phyloP scores from a whole-genome alignment of 2,888 invertebrate species.

The Pheosia gnoma region DNA sequence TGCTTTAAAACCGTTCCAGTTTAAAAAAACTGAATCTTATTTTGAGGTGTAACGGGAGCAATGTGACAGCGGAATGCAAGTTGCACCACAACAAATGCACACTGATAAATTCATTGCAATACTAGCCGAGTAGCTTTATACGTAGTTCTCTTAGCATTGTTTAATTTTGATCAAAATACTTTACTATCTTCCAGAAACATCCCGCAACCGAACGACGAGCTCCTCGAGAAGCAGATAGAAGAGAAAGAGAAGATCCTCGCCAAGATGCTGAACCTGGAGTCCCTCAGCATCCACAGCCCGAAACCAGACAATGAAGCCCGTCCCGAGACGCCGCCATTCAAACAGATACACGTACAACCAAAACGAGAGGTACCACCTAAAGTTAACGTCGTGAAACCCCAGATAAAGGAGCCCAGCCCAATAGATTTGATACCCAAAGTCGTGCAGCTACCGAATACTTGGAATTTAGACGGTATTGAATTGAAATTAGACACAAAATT shows the following conservation, averaged over 20 bases:
- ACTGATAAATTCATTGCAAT: too few relatives aligned
- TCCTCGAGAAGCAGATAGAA: constrained; percentile 88
- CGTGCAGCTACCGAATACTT: constrained; percentile 82
- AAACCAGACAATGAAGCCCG: constrained; percentile 22
- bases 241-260: constrained; percentile 89
- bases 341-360: constrained; percentile 23
- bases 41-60: too few relatives aligned
- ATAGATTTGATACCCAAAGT: constrained; percentile 75
- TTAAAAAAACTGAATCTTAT: too few relatives aligned
- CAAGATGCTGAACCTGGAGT: constrained; percentile 86
- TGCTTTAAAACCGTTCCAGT: too few relatives aligned
- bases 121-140: too few relatives aligned
- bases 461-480: constrained; percentile 83
- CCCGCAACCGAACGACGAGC: constrained; percentile 85
- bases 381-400: constrained; percentile 23
- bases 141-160: too few relatives aligned
- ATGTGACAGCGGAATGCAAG: too few relatives aligned
- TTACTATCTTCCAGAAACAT: constrained; percentile 63
- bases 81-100: too few relatives aligned
- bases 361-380: constrained; percentile 17
- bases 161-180: background rate
- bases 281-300: constrained; percentile 59
- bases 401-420: constrained; percentile 33
- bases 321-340: constrained; percentile 22
- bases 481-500: constrained; percentile 61